These are phyloP conservation scores for Leucophora obtusa DNA, from an alignment of 2,888 invertebrate genomes.

Conservation along the genomic window DNA sequence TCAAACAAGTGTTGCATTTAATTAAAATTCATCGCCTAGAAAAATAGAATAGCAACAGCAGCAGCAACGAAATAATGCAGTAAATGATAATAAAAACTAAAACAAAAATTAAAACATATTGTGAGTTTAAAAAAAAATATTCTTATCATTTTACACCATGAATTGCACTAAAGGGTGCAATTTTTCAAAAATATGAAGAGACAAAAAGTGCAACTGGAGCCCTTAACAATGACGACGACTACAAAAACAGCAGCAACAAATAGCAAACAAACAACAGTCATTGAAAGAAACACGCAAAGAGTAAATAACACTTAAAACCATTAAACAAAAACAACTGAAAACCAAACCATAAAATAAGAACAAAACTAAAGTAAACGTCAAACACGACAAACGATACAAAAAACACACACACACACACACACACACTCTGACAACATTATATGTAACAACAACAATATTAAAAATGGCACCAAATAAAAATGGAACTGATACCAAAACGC, in stretches of 20 bases:
- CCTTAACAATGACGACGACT: slow-evolving; percentile 35
- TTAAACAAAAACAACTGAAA: slow-evolving; percentile 37
- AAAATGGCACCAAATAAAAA: not conserved
- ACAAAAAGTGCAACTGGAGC: slow-evolving; percentile 8
- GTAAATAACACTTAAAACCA: slow-evolving; percentile 59
- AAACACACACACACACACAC: slow-evolving; percentile 4
- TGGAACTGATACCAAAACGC: slow-evolving; percentile 27
- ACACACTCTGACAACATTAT: slow-evolving; percentile 33
- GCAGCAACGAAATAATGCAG: slow-evolving; percentile 12
- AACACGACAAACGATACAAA: slow-evolving; percentile 37
- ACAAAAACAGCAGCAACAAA: slow-evolving; percentile 10
- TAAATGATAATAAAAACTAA: slow-evolving; percentile 20
- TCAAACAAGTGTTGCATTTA: slow-evolving; percentile 7
- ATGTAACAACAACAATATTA: slow-evolving; percentile 40
- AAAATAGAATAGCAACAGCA: slow-evolving; percentile 19
- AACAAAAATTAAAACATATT: slow-evolving; percentile 33
- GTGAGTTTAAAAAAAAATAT: slow-evolving; percentile 42
- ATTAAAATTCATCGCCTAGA: slow-evolving; percentile 31
- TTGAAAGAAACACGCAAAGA: slow-evolving; percentile 45
- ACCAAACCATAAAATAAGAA: slow-evolving; percentile 31
- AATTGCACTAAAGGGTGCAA: slow-evolving; percentile 65
- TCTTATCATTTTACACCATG: slow-evolving; percentile 55
- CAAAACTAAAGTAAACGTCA: slow-evolving; percentile 41
- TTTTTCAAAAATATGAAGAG: slow-evolving; percentile 58
- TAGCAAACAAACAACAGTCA: slow-evolving; percentile 18